Conservation (phyloP, 64 coral and sea anemone genomes). For the Pocillopora verrucosa region DNA sequence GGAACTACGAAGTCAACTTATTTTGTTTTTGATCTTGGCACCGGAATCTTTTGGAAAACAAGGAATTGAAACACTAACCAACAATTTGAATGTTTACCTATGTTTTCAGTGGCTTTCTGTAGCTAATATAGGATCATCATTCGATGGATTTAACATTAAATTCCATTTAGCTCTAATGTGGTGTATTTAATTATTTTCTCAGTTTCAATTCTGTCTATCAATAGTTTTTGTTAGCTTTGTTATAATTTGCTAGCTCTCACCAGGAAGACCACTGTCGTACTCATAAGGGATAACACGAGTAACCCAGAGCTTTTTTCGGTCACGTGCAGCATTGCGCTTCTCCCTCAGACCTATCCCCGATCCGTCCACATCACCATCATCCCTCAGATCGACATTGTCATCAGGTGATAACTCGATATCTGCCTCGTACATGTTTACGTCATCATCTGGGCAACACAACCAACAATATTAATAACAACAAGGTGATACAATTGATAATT, state of each 20-base stretch:
- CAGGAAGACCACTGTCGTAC: conserved; percentile 41
- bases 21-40: no score
- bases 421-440: conserved; percentile 56
- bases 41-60: no score
- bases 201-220: no score
- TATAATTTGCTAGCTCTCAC: not conserved
- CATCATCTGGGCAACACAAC: conserved; percentile 10
- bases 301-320: conserved; percentile 69
- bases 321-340: conserved; percentile 69
- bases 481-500: not conserved
- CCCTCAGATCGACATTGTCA: conserved; percentile 15
- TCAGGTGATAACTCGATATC: conserved; percentile 54
- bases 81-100: no score
- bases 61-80: no score
- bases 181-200: no score
- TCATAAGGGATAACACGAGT: conserved; percentile 61
- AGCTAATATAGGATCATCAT: no score
- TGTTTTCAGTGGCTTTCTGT: no score
- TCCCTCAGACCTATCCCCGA: not conserved
- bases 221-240: not conserved
- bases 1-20: no score
- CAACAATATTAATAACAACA: not conserved
- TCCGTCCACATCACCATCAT: conserved; percentile 26
- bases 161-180: no score
- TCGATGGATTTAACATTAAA: no score